These are phyloP conservation scores for Trichonephila clavipes DNA, from an alignment of 1,140 invertebrate genomes.

Conservation along the genomic window DNA sequence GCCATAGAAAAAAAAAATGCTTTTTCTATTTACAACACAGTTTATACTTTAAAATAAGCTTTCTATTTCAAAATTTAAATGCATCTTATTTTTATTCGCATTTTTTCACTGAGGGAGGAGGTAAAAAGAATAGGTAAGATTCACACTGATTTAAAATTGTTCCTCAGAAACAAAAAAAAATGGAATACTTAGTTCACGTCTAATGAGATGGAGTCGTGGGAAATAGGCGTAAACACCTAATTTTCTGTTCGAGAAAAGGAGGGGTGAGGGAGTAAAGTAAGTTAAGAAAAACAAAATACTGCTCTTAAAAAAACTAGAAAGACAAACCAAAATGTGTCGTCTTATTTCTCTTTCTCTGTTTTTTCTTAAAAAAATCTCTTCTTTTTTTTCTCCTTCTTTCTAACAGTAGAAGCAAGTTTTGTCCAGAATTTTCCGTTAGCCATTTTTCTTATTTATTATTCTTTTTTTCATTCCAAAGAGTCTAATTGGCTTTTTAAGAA, in stretches of 20 bases:
- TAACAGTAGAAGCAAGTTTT: not conserved
- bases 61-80: no score
- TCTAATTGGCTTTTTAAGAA: conserved; percentile 25
- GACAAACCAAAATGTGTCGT: not conserved
- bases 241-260: not conserved
- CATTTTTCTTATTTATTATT: not conserved
- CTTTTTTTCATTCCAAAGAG: not conserved
- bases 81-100: no score
- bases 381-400: not conserved
- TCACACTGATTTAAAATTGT: no score
- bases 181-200: not conserved
- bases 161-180: not conserved
- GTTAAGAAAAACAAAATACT: not conserved
- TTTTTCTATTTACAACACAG: no score
- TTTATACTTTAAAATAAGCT: no score
- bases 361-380: no score
- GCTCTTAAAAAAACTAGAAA: not conserved
- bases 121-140: no score
- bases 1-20: no score
- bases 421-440: not conserved
- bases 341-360: not conserved
- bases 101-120: no score
- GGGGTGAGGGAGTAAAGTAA: not conserved
- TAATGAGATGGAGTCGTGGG: not conserved
- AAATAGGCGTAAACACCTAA: conserved; percentile 20